Evolutionary conservation across 2,888 invertebrate genomes (phyloP).

Genomic region (Limenitis camilla): DNA sequence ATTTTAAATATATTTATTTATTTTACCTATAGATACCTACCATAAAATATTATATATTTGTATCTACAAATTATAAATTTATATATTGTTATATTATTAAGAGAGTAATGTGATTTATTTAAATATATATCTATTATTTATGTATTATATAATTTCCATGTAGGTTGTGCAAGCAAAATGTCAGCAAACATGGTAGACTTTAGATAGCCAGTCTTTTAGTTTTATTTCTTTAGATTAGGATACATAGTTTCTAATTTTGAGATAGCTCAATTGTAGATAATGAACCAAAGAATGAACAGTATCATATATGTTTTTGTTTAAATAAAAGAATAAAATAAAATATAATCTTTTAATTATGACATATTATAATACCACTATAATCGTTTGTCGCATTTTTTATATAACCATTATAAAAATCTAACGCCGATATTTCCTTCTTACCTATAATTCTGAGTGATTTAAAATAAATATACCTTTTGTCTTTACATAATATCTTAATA

Average conservation of each 20-base stretch:
- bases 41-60: background rate
- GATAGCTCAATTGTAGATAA: too few species aligned
- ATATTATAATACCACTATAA: slow-evolving; percentile 45
- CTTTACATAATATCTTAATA: slow-evolving; percentile 79
- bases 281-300: too few species aligned
- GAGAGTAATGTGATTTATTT: too few species aligned
- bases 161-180: too few species aligned
- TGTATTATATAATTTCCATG: too few species aligned
- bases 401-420: slow-evolving; percentile 91
- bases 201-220: too few species aligned
- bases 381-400: slow-evolving; percentile 73
- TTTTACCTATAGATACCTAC: background rate
- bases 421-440: slow-evolving; percentile 82
- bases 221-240: too few species aligned
- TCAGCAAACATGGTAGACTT: too few species aligned
- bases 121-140: too few species aligned
- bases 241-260: too few species aligned
- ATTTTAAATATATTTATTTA: background rate
- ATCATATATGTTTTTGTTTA: background rate
- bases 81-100: too few species aligned
- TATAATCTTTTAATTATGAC: slow-evolving; percentile 33
- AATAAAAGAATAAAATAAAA: slow-evolving; percentile 12
- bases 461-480: slow-evolving; percentile 78
- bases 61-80: background rate
- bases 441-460: slow-evolving; percentile 78